These are phyloP conservation scores for Mustela erminea DNA, from an alignment of 2,797 vertebrate genomes.

Conservation along the genomic window DNA sequence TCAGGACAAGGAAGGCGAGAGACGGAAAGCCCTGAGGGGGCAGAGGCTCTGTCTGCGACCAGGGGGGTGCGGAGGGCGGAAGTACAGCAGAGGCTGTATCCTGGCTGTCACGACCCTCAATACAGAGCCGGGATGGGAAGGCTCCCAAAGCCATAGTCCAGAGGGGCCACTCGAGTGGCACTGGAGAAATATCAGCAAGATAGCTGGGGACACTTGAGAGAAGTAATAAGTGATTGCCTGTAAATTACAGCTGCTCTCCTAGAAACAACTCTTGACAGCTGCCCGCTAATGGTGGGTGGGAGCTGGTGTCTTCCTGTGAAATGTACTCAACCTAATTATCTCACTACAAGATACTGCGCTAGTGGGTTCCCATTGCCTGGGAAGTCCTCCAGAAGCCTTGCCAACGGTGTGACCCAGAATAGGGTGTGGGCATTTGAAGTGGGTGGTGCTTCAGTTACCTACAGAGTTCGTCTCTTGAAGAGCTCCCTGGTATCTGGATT, in stretches of 20 bases:
- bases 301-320: not conserved
- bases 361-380: not conserved
- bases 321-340: not conserved
- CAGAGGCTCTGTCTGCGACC: not conserved
- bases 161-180: not conserved
- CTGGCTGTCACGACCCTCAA: too few relatives aligned
- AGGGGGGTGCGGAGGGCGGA: fast-evolving
- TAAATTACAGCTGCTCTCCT: not conserved
- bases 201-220: not conserved
- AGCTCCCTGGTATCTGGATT: not conserved
- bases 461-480: not conserved
- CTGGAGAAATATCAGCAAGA: not conserved
- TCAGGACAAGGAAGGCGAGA: not conserved
- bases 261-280: not conserved
- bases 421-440: not conserved
- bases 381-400: not conserved
- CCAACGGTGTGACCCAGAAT: not conserved
- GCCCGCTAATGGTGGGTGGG: not conserved
- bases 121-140: not conserved
- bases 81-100: not conserved
- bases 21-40: not conserved
- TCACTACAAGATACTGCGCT: not conserved
- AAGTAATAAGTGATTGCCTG: not conserved
- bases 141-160: not conserved
- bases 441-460: not conserved